A percentile compares a stretch with the other conserved stretches of the same genome.
Evolutionary conservation across 2,797 vertebrate genomes (phyloP).

Genomic region (Phylloscopus collybita): DNA sequence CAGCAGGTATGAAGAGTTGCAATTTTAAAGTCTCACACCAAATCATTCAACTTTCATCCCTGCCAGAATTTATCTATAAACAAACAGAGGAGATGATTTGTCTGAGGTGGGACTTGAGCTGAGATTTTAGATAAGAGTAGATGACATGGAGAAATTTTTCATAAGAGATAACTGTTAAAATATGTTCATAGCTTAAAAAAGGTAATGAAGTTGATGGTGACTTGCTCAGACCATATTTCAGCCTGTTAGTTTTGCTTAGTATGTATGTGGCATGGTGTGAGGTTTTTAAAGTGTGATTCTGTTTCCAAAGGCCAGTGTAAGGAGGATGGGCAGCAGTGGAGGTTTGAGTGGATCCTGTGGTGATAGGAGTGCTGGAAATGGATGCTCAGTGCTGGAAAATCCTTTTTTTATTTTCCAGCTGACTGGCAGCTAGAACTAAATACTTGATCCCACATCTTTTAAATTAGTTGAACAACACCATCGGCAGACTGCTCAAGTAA

Average conservation of each 20-base stretch:
- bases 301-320: neutral
- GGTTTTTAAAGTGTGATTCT: neutral
- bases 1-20: neutral
- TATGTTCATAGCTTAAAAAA: neutral
- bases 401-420: conserved; percentile 4
- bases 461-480: neutral
- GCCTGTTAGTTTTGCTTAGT: neutral
- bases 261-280: neutral
- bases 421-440: neutral
- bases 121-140: neutral
- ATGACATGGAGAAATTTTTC: neutral
- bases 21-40: neutral
- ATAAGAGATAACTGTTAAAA: neutral
- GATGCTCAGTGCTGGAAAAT: neutral
- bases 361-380: neutral
- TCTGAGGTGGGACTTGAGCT: neutral
- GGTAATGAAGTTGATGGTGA: neutral
- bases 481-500: neutral
- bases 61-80: neutral
- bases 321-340: neutral
- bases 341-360: neutral
- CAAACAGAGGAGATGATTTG: neutral
- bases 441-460: neutral
- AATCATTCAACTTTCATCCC: neutral
- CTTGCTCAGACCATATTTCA: neutral